Evolutionary conservation across 2,888 invertebrate species (phyloP).

Genomic region (Sinelater perroti): DNA sequence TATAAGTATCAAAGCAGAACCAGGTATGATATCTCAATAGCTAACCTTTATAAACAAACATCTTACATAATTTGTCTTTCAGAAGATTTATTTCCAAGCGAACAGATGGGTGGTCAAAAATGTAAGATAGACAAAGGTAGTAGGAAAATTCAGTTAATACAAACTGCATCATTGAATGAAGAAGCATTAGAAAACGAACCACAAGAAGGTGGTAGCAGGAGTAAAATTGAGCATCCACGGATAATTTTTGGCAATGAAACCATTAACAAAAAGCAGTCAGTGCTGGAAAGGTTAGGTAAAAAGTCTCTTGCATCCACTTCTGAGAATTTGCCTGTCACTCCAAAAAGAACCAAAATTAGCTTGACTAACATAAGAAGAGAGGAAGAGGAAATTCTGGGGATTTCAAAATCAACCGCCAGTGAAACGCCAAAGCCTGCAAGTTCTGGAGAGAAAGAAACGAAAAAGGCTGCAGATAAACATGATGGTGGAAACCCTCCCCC

Average conservation of each 20-base stretch:
- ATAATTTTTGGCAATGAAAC: constrained; percentile 47
- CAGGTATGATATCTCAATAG: constrained; percentile 52
- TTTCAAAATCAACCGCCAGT: constrained; percentile 36
- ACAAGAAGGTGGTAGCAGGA: not conserved
- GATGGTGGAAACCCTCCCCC: not conserved
- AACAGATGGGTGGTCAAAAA: constrained; percentile 31
- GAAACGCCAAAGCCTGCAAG: constrained; percentile 43
- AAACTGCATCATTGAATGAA: not conserved
- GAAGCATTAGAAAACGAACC: not conserved
- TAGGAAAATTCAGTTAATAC: constrained; percentile 24
- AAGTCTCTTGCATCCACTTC: constrained; percentile 41
- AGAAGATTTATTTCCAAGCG: constrained; percentile 48
- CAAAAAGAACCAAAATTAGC: constrained; percentile 44
- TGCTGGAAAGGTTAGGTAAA: constrained; percentile 63
- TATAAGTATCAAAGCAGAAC: constrained; percentile 71
- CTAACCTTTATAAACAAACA: too few relatives aligned
- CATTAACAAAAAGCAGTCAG: constrained; percentile 55
- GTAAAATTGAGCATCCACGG: constrained; percentile 45
- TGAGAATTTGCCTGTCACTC: constrained; percentile 18
- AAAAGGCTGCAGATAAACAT: not conserved
- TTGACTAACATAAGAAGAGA: constrained; percentile 50
- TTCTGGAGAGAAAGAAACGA: constrained; percentile 28
- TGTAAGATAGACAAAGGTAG: constrained; percentile 6
- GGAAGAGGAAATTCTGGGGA: constrained; percentile 50
- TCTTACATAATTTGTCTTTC: constrained; percentile 16